Evolutionary conservation across 1,140 invertebrate species (phyloP), one percentile per base, ranked within the genome.

Genomic region (Polyergus mexicanus): DNA sequence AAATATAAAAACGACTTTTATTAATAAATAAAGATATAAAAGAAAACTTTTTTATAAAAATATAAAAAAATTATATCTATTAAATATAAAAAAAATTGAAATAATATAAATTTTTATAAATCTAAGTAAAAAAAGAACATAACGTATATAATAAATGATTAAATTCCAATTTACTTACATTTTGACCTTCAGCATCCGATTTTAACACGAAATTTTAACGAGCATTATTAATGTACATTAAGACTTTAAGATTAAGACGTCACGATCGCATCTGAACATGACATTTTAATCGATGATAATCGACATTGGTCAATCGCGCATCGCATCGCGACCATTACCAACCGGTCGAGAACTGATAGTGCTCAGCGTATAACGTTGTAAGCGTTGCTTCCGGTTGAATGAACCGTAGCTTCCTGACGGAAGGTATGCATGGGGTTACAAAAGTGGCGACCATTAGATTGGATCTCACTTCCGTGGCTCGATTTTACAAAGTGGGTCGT

Each of bases 301-400:
- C 65, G 25, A 80, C 11, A 19, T 8, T 4, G 25, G 35, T 85
- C 56, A 87, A 88, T 89, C 75, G 87, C 88, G 68, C 62, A 11
- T 58, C 19, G 54, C 80, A 44, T n/a, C 68, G 69, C 86, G 88
- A 84, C 85, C 84, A 88, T 92, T 86, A 92, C 84, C 89, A 89
- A 89, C 76, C 69, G 63, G 72, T 56, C 71, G 84, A 54, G 89
- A 85, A 89, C 90, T 89, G 89, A 76, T 91, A 88, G 85, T 28
- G 68, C 11, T n/a, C 32, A 28, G 13, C 13, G 32, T 8, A 65
- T 68, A 89, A 89, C 87, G 86, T 88, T 85, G 83, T 91, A 90
- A 93, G 91, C 88, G 74, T 87, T 68, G 88, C 92, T 94, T 94
- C 93, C 93, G 92, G 92, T 92, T 92, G 92, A 93, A 93, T 90